Evolutionary conservation across 2,113 vertebrate genomes (phyloP), one percentile per base, ranked within the genome.

Genomic region (Boleophthalmus pectinirostris): DNA sequence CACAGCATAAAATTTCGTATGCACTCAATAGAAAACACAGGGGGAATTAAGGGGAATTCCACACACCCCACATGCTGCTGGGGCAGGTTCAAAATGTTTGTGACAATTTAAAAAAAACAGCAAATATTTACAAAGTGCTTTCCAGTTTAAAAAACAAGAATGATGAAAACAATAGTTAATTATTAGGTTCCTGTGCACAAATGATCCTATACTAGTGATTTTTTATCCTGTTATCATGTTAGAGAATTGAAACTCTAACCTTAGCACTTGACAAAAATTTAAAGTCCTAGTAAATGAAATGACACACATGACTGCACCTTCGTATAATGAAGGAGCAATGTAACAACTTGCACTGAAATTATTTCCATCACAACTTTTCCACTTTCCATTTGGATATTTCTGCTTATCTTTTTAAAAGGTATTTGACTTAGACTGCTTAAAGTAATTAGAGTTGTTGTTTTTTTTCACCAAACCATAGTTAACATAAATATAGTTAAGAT

Each of bases 1-100:
- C 3, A 51, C 15, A 18, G 15, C 5, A 3, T 56, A 11, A 24
- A 58, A 25, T 14, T 3, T 15, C 11, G 1, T 57, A 9, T 24
- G 3, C 16, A 12, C 14, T 58, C 6, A 3, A 15, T n/a, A 25
- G 13, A 25, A 23, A 13, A 5, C 13, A 58, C 15, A 25, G 23
- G 56, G 56, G 24, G 56, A 78, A 82, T 68, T 8, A 25, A 64
- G 82, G 87, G 85, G 14, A 86, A 84, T 83, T 82, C 86, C 88
- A 23, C 33, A 46, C 46, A 66, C 66, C 78, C 75, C 68, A 66
- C 60, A 78, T 21, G 15, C 61, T 65, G 47, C 56, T 75, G 79
- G 63, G 66, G 66, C 14, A 18, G 72, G 70, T 78, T 85, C 29
- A 68, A 64, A 81, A 7, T 67, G 24, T 53, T 77, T 35, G 70